Percentiles rank a stretch among this genome's conserved stretches.
Evolutionary conservation across 2,113 vertebrate species (phyloP).

Genomic region (Gila orcuttii): DNA sequence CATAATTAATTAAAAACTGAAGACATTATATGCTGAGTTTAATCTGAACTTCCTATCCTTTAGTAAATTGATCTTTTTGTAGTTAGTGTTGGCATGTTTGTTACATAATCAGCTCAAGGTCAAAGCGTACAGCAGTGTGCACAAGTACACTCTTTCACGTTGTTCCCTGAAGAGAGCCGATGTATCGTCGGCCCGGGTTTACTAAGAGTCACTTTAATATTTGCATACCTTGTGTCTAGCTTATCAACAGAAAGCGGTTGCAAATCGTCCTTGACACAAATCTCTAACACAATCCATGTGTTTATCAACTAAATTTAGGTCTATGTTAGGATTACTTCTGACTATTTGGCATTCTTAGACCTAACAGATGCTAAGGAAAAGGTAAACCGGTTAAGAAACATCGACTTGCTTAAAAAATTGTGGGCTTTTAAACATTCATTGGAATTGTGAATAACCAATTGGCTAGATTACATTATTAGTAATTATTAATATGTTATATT

Average conservation of each 20-base stretch:
- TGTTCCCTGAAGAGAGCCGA: not conserved
- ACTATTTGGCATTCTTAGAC: not conserved
- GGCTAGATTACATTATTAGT: not conserved
- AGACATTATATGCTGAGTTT: not conserved
- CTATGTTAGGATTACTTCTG: not conserved
- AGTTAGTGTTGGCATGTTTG: constrained; percentile 28
- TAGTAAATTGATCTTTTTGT: not conserved
- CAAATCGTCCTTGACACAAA: constrained; percentile 11
- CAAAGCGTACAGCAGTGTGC: constrained; percentile 24
- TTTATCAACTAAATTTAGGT: constrained; percentile 7
- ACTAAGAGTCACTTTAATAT: constrained; percentile 27
- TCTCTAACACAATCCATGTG: not conserved
- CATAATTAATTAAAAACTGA: not conserved
- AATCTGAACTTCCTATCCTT: not conserved
- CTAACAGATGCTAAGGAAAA: not conserved
- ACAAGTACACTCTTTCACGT: not conserved
- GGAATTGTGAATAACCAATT: not conserved
- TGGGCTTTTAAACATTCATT: not conserved
- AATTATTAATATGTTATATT: not conserved
- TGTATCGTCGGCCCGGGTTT: not conserved
- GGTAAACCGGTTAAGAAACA: not conserved
- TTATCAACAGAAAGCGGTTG: constrained; percentile 15
- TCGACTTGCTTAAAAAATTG: not conserved
- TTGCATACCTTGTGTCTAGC: not conserved
- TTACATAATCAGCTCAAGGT: constrained; percentile 10